phyloP scores from a whole-genome alignment of 2,797 vertebrate species.

The Oryzias sinensis region DNA sequence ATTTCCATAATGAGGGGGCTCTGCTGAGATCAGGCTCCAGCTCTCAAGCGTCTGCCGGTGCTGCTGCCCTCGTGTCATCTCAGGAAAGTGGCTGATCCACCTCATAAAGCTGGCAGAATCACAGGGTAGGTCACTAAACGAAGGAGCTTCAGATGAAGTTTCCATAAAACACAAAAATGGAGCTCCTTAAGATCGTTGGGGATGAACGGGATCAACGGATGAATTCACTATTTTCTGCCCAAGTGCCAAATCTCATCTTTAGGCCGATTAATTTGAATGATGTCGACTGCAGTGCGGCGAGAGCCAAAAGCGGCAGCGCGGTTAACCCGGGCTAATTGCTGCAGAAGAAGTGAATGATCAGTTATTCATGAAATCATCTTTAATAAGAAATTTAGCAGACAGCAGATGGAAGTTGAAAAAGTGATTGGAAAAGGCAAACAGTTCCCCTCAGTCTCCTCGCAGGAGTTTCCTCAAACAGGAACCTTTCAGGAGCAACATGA shows the following conservation, averaged over 20 bases:
- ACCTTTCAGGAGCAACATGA: no score
- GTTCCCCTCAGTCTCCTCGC: no score
- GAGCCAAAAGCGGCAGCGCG: conserved; percentile 42
- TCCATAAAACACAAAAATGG: conserved; percentile 35
- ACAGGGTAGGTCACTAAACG: conserved; percentile 12
- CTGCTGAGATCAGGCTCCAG: no score
- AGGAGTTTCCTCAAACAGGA: no score
- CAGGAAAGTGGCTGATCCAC: conserved; percentile 24
- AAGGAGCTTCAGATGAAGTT: conserved; percentile 25
- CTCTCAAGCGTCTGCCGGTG: conserved; percentile 23
- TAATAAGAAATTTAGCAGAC: conserved; percentile 1
- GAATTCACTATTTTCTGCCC: conserved; percentile 42
- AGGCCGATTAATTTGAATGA: conserved; percentile 55
- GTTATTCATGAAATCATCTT: conserved; percentile 17
- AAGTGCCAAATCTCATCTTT: conserved; percentile 57
- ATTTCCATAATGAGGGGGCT: no score
- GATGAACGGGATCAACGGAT: conserved; percentile 18
- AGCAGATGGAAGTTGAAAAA: no score
- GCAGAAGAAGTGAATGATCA: conserved; percentile 14
- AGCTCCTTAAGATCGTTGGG: conserved; percentile 22
- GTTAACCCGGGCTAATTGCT: conserved; percentile 28
- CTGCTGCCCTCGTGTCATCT: conserved; percentile 25
- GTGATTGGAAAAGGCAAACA: background rate
- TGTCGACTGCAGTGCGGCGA: conserved; percentile 44
- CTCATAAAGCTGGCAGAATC: conserved; percentile 23